Conservation (phyloP, 2,888 invertebrate genomes). For the Miltochrista miniata region DNA sequence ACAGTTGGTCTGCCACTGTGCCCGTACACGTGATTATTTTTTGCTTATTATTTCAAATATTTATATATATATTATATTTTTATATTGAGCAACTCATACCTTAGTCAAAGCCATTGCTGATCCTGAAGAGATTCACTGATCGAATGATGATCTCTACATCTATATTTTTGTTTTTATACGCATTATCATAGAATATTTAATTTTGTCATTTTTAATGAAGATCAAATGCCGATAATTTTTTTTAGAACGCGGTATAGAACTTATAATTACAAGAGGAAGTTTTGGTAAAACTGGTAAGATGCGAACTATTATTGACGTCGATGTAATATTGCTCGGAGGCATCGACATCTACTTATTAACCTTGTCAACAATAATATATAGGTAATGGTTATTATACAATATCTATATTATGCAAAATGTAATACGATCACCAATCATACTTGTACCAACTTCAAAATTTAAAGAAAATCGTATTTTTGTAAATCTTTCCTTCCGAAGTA, state of each 20-base stretch:
- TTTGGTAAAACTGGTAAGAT: neutral
- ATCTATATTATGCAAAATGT: no score
- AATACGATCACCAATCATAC: no score
- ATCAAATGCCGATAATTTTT: neutral
- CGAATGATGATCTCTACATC: conserved; percentile 48
- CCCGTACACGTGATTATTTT: no score
- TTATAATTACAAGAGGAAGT: neutral
- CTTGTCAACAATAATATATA: no score
- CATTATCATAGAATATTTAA: neutral
- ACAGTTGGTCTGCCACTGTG: no score
- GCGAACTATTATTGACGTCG: neutral
- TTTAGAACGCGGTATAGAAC: neutral
- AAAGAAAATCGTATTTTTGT: no score
- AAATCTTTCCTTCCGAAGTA: no score
- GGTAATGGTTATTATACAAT: no score
- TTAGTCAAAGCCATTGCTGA: conserved; percentile 63
- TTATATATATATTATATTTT: no score
- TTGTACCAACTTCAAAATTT: no score
- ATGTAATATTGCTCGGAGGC: neutral
- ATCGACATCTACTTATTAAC: neutral
- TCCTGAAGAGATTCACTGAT: conserved; percentile 49
- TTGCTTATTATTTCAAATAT: no score
- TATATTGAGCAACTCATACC: conserved; percentile 38
- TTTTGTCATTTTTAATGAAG: neutral
- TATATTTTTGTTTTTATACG: conserved; percentile 52